A percentile compares a stretch with the other conserved stretches of the same genome.
Conservation (phyloP, 2,113 vertebrate species). For the Malurus cyaneus region DNA sequence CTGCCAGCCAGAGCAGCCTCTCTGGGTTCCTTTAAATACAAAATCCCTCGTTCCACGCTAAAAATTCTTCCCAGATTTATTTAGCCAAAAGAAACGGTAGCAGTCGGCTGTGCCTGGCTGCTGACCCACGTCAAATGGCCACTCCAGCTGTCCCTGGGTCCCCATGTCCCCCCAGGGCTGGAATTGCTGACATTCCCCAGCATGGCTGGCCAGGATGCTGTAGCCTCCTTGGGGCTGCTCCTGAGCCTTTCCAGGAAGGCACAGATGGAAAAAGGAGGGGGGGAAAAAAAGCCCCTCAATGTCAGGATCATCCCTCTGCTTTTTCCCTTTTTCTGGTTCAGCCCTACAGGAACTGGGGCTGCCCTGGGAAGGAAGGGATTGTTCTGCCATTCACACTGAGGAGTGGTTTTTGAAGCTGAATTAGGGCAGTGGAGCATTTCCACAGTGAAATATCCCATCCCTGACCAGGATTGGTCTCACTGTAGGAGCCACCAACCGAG, state of each 20-base stretch:
- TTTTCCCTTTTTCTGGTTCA: not conserved
- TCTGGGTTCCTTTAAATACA: not conserved
- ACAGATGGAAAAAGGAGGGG: rapidly evolving
- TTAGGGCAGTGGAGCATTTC: not conserved
- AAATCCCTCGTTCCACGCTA: not conserved
- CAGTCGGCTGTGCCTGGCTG: not conserved
- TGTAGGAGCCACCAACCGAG: not conserved
- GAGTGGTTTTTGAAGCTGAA: not conserved
- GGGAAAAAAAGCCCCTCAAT: rapidly evolving
- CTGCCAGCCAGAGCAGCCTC: not conserved
- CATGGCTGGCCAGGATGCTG: not conserved
- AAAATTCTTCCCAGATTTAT: not conserved
- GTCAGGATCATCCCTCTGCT: not conserved
- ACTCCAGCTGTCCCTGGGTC: not conserved
- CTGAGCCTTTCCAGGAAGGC: not conserved
- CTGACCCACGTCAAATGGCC: not conserved
- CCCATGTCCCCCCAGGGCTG: not conserved
- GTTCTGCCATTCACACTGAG: not conserved
- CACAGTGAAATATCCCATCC: rapidly evolving
- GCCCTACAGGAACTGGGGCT: not conserved
- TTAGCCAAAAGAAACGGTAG: not conserved
- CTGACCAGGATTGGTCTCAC: not conserved
- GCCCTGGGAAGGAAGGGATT: not conserved
- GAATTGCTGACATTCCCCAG: conserved; percentile 8
- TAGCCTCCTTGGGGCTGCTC: not conserved